These are phyloP conservation scores for Drosophila subquinaria DNA, from an alignment of 2,888 invertebrate species.

Conservation along the genomic window DNA sequence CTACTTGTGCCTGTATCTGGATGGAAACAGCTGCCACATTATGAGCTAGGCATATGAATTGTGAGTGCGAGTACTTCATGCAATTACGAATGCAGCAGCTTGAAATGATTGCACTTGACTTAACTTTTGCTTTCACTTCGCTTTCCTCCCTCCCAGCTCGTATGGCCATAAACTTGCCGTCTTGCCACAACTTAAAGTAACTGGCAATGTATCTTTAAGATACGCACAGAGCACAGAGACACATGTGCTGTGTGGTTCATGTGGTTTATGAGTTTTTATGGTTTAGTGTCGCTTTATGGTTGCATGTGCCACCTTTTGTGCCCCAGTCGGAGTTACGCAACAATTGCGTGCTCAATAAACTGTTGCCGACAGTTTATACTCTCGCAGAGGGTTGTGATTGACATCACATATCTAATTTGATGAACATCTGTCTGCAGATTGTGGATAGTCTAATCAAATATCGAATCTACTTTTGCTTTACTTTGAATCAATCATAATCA, in stretches of 20 bases:
- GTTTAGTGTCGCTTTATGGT: slow-evolving; percentile 61
- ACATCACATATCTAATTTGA: neutral
- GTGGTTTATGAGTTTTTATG: slow-evolving; percentile 69
- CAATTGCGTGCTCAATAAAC: slow-evolving; percentile 50
- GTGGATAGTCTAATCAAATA: neutral
- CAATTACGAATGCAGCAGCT: slow-evolving; percentile 70
- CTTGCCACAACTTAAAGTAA: slow-evolving; percentile 47
- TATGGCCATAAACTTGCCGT: slow-evolving; percentile 55
- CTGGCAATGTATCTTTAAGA: slow-evolving; percentile 59
- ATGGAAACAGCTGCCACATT: slow-evolving; percentile 57
- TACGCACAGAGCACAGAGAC: slow-evolving; percentile 10
- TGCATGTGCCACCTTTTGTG: slow-evolving; percentile 51
- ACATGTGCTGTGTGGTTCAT: slow-evolving; percentile 20
- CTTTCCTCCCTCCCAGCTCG: slow-evolving; percentile 5
- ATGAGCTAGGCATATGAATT: slow-evolving; percentile 46
- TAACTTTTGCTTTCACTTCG: slow-evolving; percentile 38
- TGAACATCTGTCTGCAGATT: slow-evolving; percentile 10
- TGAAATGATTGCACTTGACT: slow-evolving; percentile 72
- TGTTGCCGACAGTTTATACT: slow-evolving; percentile 25
- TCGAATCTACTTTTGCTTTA: neutral
- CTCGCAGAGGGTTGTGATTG: slow-evolving; percentile 7
- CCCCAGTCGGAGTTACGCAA: slow-evolving; percentile 42
- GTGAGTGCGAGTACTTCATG: slow-evolving; percentile 48
- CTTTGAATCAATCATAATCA: slow-evolving; percentile 1
- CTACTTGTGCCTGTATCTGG: neutral